Percentiles rank a stretch among this genome's conserved stretches.
These are phyloP conservation scores for Albula glossodonta DNA, from an alignment of 2,113 vertebrate genomes.

Conservation along the genomic window DNA sequence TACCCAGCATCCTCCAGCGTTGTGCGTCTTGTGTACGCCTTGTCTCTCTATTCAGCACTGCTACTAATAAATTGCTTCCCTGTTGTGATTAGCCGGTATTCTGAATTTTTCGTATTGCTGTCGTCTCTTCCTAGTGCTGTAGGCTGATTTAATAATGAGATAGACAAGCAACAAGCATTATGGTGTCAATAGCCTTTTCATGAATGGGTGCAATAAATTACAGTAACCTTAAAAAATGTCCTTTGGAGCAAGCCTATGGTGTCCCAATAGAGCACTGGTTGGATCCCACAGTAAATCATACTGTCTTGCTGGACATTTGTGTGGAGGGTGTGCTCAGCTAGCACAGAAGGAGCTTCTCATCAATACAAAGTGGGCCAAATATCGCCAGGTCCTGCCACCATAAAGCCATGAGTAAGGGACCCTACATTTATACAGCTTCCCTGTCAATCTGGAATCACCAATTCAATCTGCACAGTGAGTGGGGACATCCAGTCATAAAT, in stretches of 20 bases:
- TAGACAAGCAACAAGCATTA: neutral
- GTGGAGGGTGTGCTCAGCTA: neutral
- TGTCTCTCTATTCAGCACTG: neutral
- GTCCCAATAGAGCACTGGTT: neutral
- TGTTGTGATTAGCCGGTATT: neutral
- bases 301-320: neutral
- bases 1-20: no score
- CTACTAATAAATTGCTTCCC: neutral
- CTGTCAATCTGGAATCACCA: slow-evolving; percentile 20
- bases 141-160: neutral
- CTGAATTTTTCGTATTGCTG: neutral
- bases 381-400: neutral
- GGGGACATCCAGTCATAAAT: neutral
- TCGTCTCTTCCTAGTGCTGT: neutral
- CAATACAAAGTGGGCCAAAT: neutral
- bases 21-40: no score
- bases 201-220: neutral
- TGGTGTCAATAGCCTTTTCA: neutral
- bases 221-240: neutral
- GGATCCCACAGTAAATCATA: neutral
- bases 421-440: slow-evolving; percentile 21
- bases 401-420: slow-evolving; percentile 15
- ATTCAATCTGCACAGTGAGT: slow-evolving; percentile 20
- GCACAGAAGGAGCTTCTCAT: neutral
- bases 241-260: neutral